phyloP scores from a whole-genome alignment of 2,888 invertebrate species.

The Erebia palarica region DNA sequence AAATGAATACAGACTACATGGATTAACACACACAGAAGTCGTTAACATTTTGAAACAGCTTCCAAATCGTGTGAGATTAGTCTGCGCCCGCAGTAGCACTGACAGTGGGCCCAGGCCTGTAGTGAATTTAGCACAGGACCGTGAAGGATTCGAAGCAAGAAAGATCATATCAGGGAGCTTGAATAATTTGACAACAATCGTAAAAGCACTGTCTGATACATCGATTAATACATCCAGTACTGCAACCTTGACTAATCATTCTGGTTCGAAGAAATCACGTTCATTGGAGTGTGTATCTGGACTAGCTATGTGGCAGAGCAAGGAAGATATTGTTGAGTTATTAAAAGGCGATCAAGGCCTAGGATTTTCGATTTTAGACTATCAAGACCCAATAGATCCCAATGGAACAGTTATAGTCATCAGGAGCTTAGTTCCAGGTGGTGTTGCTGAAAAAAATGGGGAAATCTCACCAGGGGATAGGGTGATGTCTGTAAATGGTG shows the following conservation, averaged over 20 bases:
- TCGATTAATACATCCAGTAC: conserved; percentile 94
- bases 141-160: conserved; percentile 90
- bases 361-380: conserved; percentile 98
- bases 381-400: conserved; percentile 98
- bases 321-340: conserved; percentile 95
- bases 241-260: conserved; percentile 88
- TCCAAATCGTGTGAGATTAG: conserved; percentile 94
- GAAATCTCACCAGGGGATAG: conserved; percentile 98
- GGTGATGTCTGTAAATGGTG: conserved; percentile 94
- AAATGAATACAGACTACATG: conserved; percentile 94
- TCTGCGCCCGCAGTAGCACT: conserved; percentile 90
- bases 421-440: conserved; percentile 97
- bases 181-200: conserved; percentile 90
- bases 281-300: conserved; percentile 97
- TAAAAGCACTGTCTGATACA: conserved; percentile 97
- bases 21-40: conserved; percentile 97
- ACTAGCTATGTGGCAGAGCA: conserved; percentile 98
- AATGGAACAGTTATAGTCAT: conserved; percentile 98
- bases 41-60: conserved; percentile 97
- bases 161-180: conserved; percentile 93
- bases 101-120: conserved; percentile 86
- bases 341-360: conserved; percentile 97
- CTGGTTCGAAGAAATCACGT: conserved; percentile 89
- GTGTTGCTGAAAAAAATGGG: conserved; percentile 97
- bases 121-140: conserved; percentile 90